Evolutionary conservation across 2,888 invertebrate genomes (phyloP).

Genomic region (Slavum lentiscoides): DNA sequence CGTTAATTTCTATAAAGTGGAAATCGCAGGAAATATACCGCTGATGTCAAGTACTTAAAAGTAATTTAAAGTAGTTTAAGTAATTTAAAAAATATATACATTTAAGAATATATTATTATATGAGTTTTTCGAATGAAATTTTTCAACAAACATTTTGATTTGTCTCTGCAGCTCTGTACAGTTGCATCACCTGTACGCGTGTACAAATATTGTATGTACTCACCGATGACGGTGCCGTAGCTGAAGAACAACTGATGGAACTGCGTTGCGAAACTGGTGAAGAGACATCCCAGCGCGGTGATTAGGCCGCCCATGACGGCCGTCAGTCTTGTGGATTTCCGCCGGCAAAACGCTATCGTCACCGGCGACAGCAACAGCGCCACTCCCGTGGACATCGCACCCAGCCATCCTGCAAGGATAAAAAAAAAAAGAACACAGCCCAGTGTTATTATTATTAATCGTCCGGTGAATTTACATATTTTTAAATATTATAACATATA

Average conservation of each 20-base stretch:
- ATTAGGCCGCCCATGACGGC: conserved; percentile 86
- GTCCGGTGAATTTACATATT: conserved; percentile 18
- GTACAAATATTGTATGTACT: conserved; percentile 55
- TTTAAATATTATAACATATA: background rate
- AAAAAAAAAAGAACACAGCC: background rate
- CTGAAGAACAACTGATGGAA: conserved; percentile 89
- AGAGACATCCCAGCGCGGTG: conserved; percentile 82
- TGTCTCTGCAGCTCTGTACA: no score
- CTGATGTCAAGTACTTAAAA: no score
- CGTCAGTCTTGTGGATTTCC: conserved; percentile 84
- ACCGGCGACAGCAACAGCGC: conserved; percentile 80
- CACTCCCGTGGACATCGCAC: conserved; percentile 77
- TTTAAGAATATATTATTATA: no score
- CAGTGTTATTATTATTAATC: conserved; percentile 5
- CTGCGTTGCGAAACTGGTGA: conserved; percentile 86
- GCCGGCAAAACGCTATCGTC: conserved; percentile 80
- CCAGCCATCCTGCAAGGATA: conserved; percentile 75
- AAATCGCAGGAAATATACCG: no score
- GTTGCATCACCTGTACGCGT: no score
- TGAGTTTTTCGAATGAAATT: no score
- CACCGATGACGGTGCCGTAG: conserved; percentile 68
- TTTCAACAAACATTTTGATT: no score
- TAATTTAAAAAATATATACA: no score
- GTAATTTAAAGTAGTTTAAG: no score
- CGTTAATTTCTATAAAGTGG: no score